Base-by-base conservation (phyloP, 2,113 vertebrate genomes). In the Dicerorhinus sumatrensis region DNA sequence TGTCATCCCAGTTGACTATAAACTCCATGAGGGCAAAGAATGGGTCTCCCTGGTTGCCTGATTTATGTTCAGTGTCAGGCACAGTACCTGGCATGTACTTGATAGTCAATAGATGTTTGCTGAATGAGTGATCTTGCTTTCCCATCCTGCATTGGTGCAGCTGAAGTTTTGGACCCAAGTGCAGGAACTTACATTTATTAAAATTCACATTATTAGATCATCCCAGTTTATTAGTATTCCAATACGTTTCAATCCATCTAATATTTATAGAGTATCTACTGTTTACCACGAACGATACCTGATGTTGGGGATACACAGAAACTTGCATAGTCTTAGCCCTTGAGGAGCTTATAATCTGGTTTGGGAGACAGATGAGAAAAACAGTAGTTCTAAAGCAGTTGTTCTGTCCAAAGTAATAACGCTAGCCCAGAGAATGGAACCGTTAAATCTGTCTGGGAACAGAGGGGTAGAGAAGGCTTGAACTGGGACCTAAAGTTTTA, bases 401-500 rank as follows among this genome's bases (percentile, higher is more conserved):
- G 46, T 94, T 86, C 36, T 42, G 31, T 87, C 72, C 70, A 90
- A 18, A 95, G 58, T 25, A 36, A 72, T 25, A 27, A 27, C 20
- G n/a, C 46, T 42, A 84, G 39, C 29, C 27, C 63, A 89, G 48
- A 94, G 48, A 82, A 87, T 0, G 67, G 63, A 91, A 89, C 21
- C n/a, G 39, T 63, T 82, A 75, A 88, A 58, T 89, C 33, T 82
- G 70, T 62, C 73, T 85, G 12, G 36, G n/a, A 4, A 12, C 33
- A 86, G 39, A 96, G 23, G 31, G 69, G 23, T 39, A 91, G n/a
- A n/a, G 25, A 92, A 90, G 63, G 18, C 51, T 88, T 75, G 75
- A 87, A 75, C 31, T 73, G 69, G 94, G 87, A 94, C 58, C 73
- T 77, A 17, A 42, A 82, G n/a, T 91, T 88, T 77, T 76, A 91